Conservation (phyloP, 2,888 invertebrate genomes). For the Apodemia mormo region DNA sequence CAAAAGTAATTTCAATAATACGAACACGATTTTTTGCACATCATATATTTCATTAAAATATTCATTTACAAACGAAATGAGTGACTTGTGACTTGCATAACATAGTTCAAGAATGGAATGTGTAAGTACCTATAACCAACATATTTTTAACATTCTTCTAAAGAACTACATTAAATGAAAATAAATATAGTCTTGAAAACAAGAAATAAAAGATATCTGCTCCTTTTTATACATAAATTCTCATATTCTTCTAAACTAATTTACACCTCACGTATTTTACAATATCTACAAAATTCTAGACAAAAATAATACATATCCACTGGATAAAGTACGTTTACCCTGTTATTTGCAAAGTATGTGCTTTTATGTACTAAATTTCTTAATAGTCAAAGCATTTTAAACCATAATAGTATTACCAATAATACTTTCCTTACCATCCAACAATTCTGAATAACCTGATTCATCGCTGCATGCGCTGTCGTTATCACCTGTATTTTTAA, state of each 20-base stretch:
- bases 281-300: conserved; percentile 67
- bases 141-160: conserved; percentile 22
- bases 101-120: conserved; percentile 54
- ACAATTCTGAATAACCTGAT: conserved; percentile 92
- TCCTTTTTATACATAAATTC: conserved; percentile 29
- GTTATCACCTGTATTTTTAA: conserved; percentile 81
- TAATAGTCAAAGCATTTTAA: conserved; percentile 39
- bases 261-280: conserved; percentile 45
- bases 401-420: conserved; percentile 78
- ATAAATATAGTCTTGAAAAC: conserved; percentile 20
- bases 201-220: conserved; percentile 42
- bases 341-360: conserved; percentile 52
- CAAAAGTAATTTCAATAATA: background rate
- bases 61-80: conserved; percentile 54
- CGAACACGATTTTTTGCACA: conserved; percentile 10
- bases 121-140: conserved; percentile 51
- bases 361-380: conserved; percentile 34
- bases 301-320: conserved; percentile 53
- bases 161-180: conserved; percentile 29
- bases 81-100: conserved; percentile 47
- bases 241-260: conserved; percentile 22
- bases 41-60: conserved; percentile 49
- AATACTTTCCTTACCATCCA: conserved; percentile 79
- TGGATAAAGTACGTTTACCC: conserved; percentile 58
- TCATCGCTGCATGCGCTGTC: conserved; percentile 94